A percentile compares a stretch with the other conserved stretches of the same genome.
These are phyloP conservation scores for Eptesicus fuscus DNA, from an alignment of 2,113 vertebrate genomes.

Conservation along the genomic window DNA sequence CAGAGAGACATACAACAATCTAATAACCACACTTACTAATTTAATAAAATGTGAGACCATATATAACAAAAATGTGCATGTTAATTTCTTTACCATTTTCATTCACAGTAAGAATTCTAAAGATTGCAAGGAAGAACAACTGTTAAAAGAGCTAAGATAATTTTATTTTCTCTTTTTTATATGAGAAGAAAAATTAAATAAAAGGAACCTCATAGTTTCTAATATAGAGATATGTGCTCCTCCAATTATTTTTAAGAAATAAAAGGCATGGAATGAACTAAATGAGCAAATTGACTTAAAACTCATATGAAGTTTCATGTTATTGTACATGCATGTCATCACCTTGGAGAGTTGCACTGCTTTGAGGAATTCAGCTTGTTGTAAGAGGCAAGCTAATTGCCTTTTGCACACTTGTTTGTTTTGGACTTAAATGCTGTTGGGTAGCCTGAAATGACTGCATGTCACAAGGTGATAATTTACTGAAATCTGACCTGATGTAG, in stretches of 20 bases:
- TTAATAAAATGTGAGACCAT: neutral
- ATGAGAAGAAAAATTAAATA: neutral
- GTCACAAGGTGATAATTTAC: conserved; percentile 47
- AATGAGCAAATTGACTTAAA: conserved; percentile 24
- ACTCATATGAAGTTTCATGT: neutral
- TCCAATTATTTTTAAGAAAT: conserved; percentile 10
- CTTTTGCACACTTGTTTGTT: neutral
- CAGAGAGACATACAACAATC: neutral
- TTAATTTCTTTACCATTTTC: conserved; percentile 7
- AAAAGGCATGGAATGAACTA: neutral
- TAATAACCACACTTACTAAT: neutral
- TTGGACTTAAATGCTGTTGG: conserved; percentile 23
- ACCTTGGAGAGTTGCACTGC: neutral
- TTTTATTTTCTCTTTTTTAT: conserved; percentile 14
- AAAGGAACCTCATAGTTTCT: neutral
- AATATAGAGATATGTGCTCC: neutral
- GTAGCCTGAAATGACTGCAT: conserved; percentile 30
- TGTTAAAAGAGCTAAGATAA: neutral
- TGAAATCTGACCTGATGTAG: conserved; percentile 19
- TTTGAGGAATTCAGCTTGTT: conserved; percentile 3
- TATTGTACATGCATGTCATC: neutral
- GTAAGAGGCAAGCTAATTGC: conserved; percentile 47
- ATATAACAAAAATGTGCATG: neutral
- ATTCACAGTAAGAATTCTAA: neutral
- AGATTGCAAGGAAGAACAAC: neutral